Conservation (phyloP, 2,797 vertebrate genomes). For the Lacerta viridis region DNA sequence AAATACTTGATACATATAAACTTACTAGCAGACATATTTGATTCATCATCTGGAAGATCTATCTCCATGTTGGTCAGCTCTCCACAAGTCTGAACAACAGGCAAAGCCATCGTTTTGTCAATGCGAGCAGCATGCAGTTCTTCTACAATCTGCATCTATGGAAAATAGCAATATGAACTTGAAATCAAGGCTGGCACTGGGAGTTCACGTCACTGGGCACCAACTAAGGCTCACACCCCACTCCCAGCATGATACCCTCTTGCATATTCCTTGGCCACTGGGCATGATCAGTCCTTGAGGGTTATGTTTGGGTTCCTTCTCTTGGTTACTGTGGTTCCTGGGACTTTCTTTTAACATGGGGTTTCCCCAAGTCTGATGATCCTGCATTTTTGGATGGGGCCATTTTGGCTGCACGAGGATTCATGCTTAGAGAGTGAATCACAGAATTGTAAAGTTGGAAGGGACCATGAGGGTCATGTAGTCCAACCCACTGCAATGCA, state of each 20-base stretch:
- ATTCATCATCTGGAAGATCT: slow-evolving; percentile 83
- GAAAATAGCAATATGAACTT: neutral
- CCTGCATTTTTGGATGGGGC: neutral
- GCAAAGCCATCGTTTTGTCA: slow-evolving; percentile 84
- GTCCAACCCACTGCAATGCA: no score
- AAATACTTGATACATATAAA: neutral
- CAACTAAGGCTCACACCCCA: neutral
- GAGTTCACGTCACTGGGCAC: no score
- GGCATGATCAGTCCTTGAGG: neutral
- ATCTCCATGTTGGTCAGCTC: slow-evolving; percentile 94
- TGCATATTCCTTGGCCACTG: neutral
- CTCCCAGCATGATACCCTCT: neutral
- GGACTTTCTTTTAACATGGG: neutral
- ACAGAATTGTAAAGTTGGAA: no score
- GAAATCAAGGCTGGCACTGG: neutral
- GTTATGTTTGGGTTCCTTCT: neutral
- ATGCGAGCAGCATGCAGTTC: slow-evolving; percentile 88
- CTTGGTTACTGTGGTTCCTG: neutral
- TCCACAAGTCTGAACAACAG: slow-evolving; percentile 85
- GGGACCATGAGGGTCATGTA: no score
- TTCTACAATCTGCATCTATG: slow-evolving; percentile 88
- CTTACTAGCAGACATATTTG: slow-evolving; percentile 72
- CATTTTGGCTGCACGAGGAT: neutral
- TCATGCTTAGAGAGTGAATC: neutral
- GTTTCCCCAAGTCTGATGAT: neutral